Evolutionary conservation across 2,113 vertebrate species (phyloP).

Genomic region (Podiceps cristatus): DNA sequence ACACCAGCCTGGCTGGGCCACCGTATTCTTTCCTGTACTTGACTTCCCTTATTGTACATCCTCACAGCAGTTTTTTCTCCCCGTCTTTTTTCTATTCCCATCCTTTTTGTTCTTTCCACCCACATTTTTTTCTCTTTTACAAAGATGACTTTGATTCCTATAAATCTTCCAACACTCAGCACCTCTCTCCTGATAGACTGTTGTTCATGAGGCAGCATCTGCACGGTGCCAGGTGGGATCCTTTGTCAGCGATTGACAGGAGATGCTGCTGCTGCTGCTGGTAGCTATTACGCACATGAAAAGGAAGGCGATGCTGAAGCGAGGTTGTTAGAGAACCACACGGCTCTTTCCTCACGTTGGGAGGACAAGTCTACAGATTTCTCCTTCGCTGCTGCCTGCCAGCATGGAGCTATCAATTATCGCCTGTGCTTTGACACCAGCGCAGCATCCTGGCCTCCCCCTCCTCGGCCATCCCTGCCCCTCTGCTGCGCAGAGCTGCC

Average conservation of each 20-base stretch:
- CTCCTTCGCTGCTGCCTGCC: background rate
- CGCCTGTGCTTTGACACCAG: background rate
- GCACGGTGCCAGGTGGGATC: background rate
- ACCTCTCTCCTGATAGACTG: constrained; percentile 17
- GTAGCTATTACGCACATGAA: background rate
- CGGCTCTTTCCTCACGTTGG: background rate
- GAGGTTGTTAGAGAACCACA: background rate
- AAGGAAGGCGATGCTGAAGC: background rate
- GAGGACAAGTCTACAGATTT: background rate
- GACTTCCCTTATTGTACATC: background rate
- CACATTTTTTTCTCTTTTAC: background rate
- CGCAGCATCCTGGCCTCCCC: background rate
- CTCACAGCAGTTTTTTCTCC: background rate
- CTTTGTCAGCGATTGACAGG: constrained; percentile 43
- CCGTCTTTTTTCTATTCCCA: background rate
- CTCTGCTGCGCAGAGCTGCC: background rate
- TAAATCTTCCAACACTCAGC: constrained; percentile 10
- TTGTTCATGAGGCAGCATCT: constrained; percentile 25
- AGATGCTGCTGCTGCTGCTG: constrained; percentile 9
- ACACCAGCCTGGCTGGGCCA: background rate
- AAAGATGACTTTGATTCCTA: background rate
- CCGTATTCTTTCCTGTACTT: background rate
- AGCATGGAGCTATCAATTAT: constrained; percentile 34
- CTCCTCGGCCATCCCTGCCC: background rate
- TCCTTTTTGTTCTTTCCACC: background rate